Conservation (phyloP, 1,140 invertebrate genomes). For the Thereuonema tuberculata region DNA sequence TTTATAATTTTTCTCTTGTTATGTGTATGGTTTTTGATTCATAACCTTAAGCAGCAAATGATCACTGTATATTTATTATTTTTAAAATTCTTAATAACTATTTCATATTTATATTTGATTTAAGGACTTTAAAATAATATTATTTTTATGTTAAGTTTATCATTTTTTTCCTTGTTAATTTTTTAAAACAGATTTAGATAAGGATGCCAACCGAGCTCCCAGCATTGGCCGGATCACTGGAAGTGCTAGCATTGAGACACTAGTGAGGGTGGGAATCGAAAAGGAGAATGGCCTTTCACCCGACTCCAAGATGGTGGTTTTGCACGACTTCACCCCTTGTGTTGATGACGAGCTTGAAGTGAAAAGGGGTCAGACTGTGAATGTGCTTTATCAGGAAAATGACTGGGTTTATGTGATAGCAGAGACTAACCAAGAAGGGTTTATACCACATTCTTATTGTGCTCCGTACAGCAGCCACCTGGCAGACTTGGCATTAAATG, state of each 20-base stretch:
- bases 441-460: slow-evolving; percentile 87
- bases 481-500: slow-evolving; percentile 51
- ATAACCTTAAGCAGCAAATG: too few species aligned
- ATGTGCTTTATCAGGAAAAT: slow-evolving; percentile 84
- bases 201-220: slow-evolving; percentile 50
- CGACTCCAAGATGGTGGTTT: slow-evolving; percentile 86
- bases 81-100: too few species aligned
- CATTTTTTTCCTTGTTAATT: too few species aligned
- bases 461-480: slow-evolving; percentile 65
- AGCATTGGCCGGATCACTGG: slow-evolving; percentile 78
- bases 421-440: slow-evolving; percentile 74
- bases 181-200: slow-evolving; percentile 58
- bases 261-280: slow-evolving; percentile 84
- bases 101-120: too few species aligned
- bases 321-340: slow-evolving; percentile 87
- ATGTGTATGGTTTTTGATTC: too few species aligned
- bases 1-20: too few species aligned
- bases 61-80: too few species aligned
- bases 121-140: too few species aligned
- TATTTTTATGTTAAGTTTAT: too few species aligned
- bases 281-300: slow-evolving; percentile 76
- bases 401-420: slow-evolving; percentile 94
- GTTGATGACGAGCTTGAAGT: slow-evolving; percentile 87
- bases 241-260: slow-evolving; percentile 83
- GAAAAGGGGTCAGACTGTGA: slow-evolving; percentile 61